Base-by-base conservation (phyloP, 2,888 invertebrate genomes). In the Yponomeuta sedellus region DNA sequence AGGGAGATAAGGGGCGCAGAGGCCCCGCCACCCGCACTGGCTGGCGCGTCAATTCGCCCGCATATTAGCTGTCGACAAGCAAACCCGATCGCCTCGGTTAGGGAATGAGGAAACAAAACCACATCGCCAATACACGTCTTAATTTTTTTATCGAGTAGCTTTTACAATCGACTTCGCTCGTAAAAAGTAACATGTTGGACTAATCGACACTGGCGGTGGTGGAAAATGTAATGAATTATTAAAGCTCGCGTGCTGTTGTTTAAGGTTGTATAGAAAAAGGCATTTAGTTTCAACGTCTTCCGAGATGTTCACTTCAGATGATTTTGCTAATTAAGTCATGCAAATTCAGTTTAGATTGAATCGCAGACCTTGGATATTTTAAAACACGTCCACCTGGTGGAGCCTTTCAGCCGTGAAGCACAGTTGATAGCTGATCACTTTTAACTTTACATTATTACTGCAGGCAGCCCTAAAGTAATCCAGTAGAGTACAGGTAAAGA, bases 21-120 rank as follows among this genome's bases (percentile, higher is more conserved):
- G 34, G 25, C 58, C 57, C 28, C 28, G 44, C 68, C 34, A 34
- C 66, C 66, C 68, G 65, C 67, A 65, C 16, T 65, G 70, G 71
- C 75, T 74, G 75, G 77, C 79, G 80, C 76, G 79, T 82, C 81
- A 81, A 79, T 72, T 76, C 74, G 76, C 72, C 76, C 78, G 77
- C 82, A 82, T 83, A 83, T 82, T 81, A 80, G 79, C 82, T 83
- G 83, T 85, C 85, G 82, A 75, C 82, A 72, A 71, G 74, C 75
- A 73, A 74, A 76, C 76, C 72, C 81, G 78, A 82, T 83, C 76
- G 77, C 74, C 74, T 71, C 70, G 71, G 75, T 71, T 59, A 70
- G 71, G 74, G 74, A 73, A 75, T 75, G 75, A 72, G 75, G 74
- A 74, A 79, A 69, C 69, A 69, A 82, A 81, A 81, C 76, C 82